A percentile compares a stretch with the other conserved stretches of the same genome.
phyloP scores from a whole-genome alignment of 30 jellyfish, hydroid and myxozoan genomes.

The Turritopsis rubra region DNA sequence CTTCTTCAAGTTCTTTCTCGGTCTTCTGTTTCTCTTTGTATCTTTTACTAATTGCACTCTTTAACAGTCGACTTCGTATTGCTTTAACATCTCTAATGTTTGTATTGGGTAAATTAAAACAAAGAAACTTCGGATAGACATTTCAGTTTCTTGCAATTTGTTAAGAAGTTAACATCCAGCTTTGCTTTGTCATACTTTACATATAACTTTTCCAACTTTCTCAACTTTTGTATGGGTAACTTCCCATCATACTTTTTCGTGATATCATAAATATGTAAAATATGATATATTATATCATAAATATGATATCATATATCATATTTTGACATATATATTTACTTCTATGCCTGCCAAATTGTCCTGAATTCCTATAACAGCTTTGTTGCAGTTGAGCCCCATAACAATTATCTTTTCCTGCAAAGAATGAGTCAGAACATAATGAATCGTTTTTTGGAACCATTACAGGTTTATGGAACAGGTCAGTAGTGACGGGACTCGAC shows the following conservation, averaged over 20 bases:
- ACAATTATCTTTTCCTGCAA: too few species aligned
- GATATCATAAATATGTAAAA: neutral
- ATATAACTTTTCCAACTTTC: neutral
- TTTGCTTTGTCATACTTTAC: neutral
- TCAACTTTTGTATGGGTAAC: neutral
- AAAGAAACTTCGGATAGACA: neutral
- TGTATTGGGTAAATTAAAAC: neutral
- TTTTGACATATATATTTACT: too few species aligned
- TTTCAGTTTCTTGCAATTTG: neutral
- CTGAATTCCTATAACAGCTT: too few species aligned
- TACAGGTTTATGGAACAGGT: too few species aligned
- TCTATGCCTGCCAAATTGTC: too few species aligned
- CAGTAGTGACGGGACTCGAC: too few species aligned
- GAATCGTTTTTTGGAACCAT: too few species aligned
- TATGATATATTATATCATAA: too few species aligned
- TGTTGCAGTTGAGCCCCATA: too few species aligned
- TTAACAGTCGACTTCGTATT: neutral
- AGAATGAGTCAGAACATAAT: too few species aligned
- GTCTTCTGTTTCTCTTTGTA: neutral
- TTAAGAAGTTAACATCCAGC: neutral
- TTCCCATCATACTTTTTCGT: neutral
- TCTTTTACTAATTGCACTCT: neutral
- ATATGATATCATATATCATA: too few species aligned
- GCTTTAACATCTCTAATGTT: neutral
- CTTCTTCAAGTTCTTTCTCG: neutral